phyloP scores from a whole-genome alignment of 2,113 vertebrate genomes.

The Aix galericulata region DNA sequence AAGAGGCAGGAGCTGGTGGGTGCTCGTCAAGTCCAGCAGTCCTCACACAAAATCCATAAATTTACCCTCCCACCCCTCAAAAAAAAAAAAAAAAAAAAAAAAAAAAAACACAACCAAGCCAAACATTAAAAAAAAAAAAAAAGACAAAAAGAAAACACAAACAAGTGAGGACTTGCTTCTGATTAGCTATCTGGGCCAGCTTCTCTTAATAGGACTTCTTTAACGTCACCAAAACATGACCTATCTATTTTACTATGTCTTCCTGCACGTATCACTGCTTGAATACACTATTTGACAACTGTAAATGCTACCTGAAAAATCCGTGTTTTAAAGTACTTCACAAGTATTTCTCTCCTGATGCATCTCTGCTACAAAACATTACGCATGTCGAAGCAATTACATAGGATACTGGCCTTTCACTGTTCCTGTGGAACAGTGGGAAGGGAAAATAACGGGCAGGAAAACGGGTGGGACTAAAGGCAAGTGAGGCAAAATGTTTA shows the following conservation, averaged over 20 bases:
- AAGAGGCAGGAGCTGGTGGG: background rate
- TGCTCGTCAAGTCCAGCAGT: background rate
- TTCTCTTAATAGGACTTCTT: background rate
- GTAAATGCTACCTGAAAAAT: background rate
- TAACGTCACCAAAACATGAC: background rate
- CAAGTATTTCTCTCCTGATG: background rate
- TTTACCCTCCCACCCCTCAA: background rate
- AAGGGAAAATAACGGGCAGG: background rate
- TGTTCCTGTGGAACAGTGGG: background rate
- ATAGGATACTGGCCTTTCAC: background rate
- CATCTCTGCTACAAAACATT: background rate
- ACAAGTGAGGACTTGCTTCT: background rate
- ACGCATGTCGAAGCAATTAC: background rate
- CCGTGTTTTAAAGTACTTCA: background rate
- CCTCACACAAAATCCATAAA: background rate
- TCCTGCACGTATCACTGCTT: background rate
- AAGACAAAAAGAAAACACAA: no score
- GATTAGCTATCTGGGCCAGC: no score
- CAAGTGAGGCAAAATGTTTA: background rate
- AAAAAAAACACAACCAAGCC: background rate
- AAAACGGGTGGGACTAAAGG: background rate
- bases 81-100: no score
- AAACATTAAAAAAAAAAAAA: background rate
- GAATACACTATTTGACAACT: background rate
- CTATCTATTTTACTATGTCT: background rate